These are phyloP conservation scores for Caenorhabditis uteleia DNA, from an alignment of 2,888 invertebrate genomes.

Conservation along the genomic window DNA sequence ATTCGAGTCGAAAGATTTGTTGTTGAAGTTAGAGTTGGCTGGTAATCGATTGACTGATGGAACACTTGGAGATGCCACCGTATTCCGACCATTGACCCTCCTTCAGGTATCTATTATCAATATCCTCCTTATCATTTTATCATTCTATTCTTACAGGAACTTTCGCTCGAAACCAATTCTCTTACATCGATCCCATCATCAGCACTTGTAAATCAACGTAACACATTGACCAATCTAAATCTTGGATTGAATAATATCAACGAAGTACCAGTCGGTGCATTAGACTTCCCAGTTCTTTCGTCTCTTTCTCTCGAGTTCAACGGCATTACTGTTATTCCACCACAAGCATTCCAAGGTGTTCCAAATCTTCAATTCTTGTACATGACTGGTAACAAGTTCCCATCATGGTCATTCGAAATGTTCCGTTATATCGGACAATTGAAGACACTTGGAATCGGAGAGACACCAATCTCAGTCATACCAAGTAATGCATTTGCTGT, in stretches of 20 bases:
- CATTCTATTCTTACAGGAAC: slow-evolving; percentile 57
- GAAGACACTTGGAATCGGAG: slow-evolving; percentile 68
- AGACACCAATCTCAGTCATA: slow-evolving; percentile 68
- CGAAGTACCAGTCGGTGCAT: slow-evolving; percentile 65
- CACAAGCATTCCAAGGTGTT: slow-evolving; percentile 67
- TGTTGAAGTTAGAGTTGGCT: slow-evolving; percentile 66
- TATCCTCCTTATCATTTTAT: not conserved
- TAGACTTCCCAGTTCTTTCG: slow-evolving; percentile 67
- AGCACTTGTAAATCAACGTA: slow-evolving; percentile 60
- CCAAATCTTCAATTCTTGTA: slow-evolving; percentile 69
- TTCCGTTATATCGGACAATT: slow-evolving; percentile 66
- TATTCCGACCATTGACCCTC: slow-evolving; percentile 64
- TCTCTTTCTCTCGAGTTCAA: slow-evolving; percentile 70
- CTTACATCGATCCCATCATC: slow-evolving; percentile 63
- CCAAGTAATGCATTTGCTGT: slow-evolving; percentile 68
- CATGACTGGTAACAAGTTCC: slow-evolving; percentile 69
- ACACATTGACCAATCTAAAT: slow-evolving; percentile 66
- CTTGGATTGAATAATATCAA: slow-evolving; percentile 67
- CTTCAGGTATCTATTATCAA: slow-evolving; percentile 54
- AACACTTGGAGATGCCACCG: slow-evolving; percentile 57
- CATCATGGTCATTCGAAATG: slow-evolving; percentile 67
- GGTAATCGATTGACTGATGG: slow-evolving; percentile 65
- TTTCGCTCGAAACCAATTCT: slow-evolving; percentile 68
- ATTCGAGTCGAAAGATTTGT: slow-evolving; percentile 58
- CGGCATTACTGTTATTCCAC: slow-evolving; percentile 65